Evolutionary conservation across 2,888 invertebrate species (phyloP).

Genomic region (Volucella inflata): DNA sequence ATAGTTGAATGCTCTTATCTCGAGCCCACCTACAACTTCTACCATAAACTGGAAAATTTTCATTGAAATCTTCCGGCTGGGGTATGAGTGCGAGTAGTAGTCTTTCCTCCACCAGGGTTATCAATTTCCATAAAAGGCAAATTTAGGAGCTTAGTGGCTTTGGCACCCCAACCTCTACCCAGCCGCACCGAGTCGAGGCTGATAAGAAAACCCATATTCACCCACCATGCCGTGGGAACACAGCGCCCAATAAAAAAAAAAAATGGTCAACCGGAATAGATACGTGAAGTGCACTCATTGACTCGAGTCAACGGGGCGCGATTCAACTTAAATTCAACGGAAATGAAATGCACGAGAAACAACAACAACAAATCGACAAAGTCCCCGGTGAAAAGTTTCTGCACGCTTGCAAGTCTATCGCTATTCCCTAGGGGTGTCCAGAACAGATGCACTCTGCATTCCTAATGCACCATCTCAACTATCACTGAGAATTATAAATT

Average conservation of each 20-base stretch:
- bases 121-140: constrained; percentile 65
- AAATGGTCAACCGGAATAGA: constrained; percentile 36
- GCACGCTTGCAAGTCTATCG: constrained; percentile 61
- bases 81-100: background rate
- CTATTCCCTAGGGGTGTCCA: constrained; percentile 52
- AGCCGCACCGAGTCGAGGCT: constrained; percentile 1
- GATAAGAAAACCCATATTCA: constrained; percentile 46
- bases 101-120: constrained; percentile 26
- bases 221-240: constrained; percentile 27
- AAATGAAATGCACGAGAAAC: constrained; percentile 3
- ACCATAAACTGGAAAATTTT: constrained; percentile 55
- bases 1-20: constrained; percentile 37
- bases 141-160: constrained; percentile 50
- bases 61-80: constrained; percentile 58
- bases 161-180: constrained; percentile 6
- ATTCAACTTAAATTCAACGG: constrained; percentile 39
- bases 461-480: constrained; percentile 62
- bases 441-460: constrained; percentile 70
- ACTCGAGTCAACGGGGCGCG: constrained; percentile 37
- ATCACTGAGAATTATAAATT: constrained; percentile 67
- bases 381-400: constrained; percentile 50
- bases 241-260: background rate
- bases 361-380: constrained; percentile 26
- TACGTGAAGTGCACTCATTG: constrained; percentile 29
- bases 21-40: constrained; percentile 36